Evolutionary conservation across 92 coral and sea anemone species (phyloP).

Genomic region (Metridium senile): DNA sequence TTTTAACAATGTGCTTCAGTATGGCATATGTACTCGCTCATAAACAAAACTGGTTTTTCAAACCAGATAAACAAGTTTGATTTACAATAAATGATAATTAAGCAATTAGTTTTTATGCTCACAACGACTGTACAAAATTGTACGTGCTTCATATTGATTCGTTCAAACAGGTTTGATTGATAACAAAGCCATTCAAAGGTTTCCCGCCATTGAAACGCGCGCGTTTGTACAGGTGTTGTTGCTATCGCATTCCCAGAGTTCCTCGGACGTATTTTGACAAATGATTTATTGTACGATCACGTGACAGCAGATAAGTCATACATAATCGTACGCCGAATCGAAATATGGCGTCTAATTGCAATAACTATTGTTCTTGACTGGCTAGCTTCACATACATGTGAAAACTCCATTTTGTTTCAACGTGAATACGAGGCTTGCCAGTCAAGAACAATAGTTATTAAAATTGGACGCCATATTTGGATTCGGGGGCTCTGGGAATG

Average conservation of each 20-base stretch:
- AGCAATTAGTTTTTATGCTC: background rate
- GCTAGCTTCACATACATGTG: too few species aligned
- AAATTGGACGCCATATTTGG: too few species aligned
- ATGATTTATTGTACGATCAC: background rate
- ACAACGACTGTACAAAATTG: background rate
- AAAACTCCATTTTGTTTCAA: too few species aligned
- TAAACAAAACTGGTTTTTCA: background rate
- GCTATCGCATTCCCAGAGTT: background rate
- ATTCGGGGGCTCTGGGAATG: background rate
- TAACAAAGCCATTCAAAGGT: background rate
- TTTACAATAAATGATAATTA: background rate
- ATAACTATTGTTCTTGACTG: too few species aligned
- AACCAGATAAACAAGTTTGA: slow-evolving; percentile 4
- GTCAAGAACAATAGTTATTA: too few species aligned
- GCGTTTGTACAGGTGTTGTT: background rate
- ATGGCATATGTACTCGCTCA: background rate
- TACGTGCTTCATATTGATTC: background rate
- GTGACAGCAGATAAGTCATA: background rate
- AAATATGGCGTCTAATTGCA: too few species aligned
- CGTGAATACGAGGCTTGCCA: too few species aligned
- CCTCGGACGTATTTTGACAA: background rate
- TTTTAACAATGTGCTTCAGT: background rate
- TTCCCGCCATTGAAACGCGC: background rate
- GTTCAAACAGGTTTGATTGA: background rate
- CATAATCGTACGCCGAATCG: too few species aligned